Conservation (phyloP, 2,113 vertebrate species). For the Tragelaphus strepsiceros region DNA sequence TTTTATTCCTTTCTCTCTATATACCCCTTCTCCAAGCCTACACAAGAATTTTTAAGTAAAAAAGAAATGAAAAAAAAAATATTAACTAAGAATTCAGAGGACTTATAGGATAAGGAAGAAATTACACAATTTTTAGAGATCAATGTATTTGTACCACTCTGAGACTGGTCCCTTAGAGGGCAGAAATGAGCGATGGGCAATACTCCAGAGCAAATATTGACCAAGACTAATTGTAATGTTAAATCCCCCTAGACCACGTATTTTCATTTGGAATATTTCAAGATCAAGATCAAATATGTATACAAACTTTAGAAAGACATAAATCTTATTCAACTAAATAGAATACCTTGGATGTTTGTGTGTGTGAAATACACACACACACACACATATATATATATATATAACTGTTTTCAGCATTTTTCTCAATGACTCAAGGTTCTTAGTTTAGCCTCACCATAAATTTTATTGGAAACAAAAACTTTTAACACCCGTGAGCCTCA, state of each 20-base stretch:
- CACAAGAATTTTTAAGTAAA: constrained; percentile 23
- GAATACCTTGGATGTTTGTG: background rate
- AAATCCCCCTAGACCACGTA: background rate
- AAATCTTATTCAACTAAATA: background rate
- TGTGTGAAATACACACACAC: background rate
- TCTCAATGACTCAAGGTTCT: background rate
- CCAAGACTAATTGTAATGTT: background rate
- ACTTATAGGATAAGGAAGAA: background rate
- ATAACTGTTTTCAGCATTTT: background rate
- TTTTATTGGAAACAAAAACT: constrained; percentile 28
- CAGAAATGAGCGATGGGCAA: background rate
- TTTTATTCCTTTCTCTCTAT: background rate
- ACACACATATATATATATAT: background rate
- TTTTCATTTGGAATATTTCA: constrained; percentile 34
- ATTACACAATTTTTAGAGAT: background rate
- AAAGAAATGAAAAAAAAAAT: background rate
- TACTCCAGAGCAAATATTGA: background rate
- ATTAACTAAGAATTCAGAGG: background rate
- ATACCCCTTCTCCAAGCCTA: background rate
- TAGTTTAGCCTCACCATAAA: background rate
- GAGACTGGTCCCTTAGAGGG: background rate
- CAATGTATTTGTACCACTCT: constrained; percentile 13
- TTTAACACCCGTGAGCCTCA: background rate
- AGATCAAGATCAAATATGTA: background rate
- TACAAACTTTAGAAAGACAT: background rate